Conservation (phyloP, 2,888 invertebrate species). For the Acronicta psi region DNA sequence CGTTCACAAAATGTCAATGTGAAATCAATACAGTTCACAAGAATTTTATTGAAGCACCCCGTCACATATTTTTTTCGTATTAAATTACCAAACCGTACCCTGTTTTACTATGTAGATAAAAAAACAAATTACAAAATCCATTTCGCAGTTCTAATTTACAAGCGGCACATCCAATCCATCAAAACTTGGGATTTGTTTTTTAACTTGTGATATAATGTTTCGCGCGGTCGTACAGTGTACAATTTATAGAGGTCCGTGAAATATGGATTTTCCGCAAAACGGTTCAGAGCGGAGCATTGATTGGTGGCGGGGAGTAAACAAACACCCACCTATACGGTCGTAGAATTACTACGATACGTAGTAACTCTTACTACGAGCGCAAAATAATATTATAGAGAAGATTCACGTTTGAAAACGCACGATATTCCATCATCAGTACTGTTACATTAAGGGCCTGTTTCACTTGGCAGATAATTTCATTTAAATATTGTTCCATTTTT, state of each 20-base stretch:
- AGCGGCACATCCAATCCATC: constrained; percentile 37
- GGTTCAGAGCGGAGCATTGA: constrained; percentile 26
- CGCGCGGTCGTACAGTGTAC: constrained; percentile 14
- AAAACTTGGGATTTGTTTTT: constrained; percentile 50
- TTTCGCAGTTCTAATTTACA: constrained; percentile 38
- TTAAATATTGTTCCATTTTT: too few relatives aligned
- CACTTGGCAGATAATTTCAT: too few relatives aligned
- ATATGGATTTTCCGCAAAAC: constrained; percentile 38
- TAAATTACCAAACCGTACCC: constrained; percentile 21
- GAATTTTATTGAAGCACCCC: constrained; percentile 35
- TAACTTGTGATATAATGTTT: constrained; percentile 34
- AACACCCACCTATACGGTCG: constrained; percentile 55
- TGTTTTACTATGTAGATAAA: constrained; percentile 27
- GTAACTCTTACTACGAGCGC: constrained; percentile 42
- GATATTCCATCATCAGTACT: background rate
- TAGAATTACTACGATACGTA: constrained; percentile 52
- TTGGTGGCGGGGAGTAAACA: constrained; percentile 53
- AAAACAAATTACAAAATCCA: constrained; percentile 44
- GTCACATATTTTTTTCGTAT: constrained; percentile 31
- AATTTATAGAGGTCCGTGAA: constrained; percentile 26
- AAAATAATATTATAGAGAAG: constrained; percentile 27
- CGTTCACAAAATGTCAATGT: constrained; percentile 47
- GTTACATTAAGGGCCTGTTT: too few relatives aligned
- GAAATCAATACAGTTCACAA: constrained; percentile 50
- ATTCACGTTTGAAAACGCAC: constrained; percentile 5